Base-by-base conservation (phyloP, 2,888 invertebrate species). In the Calliphora vomitoria region DNA sequence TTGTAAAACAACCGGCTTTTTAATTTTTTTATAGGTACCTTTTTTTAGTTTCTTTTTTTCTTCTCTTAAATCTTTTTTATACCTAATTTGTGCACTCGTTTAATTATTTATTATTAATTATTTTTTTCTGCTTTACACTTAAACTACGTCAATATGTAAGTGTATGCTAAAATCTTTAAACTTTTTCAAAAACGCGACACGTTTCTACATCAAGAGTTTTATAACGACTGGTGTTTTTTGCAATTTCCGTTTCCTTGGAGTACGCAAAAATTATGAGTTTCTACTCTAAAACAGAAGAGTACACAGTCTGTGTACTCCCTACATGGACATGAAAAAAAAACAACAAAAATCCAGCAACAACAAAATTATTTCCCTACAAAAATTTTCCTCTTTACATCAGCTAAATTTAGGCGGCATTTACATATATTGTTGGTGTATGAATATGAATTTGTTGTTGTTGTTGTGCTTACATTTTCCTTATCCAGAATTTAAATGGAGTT, bases 151-250 rank as follows among this genome's bases (percentile, higher is more conserved):
- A 83, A 76, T 76, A 25, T 69, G 31, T 83, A 60, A 79, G 50
- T 75, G 3, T 47, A n/a, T n/a, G 15, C n/a, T 38, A 13, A 62
- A 62, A 47, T 15, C 38, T 38, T 71, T 20, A 66, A 38, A 20
- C 55, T 71, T 64, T 50, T 72, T 31, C 55, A 64, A 82, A 84
- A 90, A 90, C 91, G 91, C 91, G 91, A 91, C 92, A 92, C 92
- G 93, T 92, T 93, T 91, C 91, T 92, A 92, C 93, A 91, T 90
- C 93, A 91, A 93, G 93, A 92, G 93, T 93, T 93, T 92, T 92
- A 92, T 92, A 92, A 92, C 92, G 93, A 93, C 93, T 93, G 90
- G 90, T 90, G 90, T 91, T 90, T 90, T 89, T 88, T 91, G 90
- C 90, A 90, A 91, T 91, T 90, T 91, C 91, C 91, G 91, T 91